A percentile compares a stretch with the other conserved stretches of the same genome.
phyloP scores from a whole-genome alignment of 2,113 vertebrate species.

The Siniperca chuatsi region DNA sequence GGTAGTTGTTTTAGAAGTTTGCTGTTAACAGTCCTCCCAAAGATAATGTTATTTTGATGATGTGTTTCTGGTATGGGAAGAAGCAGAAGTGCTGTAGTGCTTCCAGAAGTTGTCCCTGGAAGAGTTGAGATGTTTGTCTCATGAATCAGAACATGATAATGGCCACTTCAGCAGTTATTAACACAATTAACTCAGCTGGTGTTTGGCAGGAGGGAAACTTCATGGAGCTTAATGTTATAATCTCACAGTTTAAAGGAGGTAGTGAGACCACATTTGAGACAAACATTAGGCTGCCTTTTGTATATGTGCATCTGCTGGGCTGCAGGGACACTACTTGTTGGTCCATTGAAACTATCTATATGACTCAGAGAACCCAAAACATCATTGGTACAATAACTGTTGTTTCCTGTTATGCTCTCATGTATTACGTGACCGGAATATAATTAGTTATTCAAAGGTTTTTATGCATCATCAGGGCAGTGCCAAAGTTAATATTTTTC shows the following conservation, averaged over 20 bases:
- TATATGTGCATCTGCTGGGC: not conserved
- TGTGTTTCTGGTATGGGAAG: constrained; percentile 5
- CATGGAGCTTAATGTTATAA: constrained; percentile 1
- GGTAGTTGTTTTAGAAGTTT: not conserved
- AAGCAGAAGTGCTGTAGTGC: not conserved
- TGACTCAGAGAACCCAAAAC: constrained; percentile 37
- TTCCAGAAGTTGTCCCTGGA: constrained; percentile 9
- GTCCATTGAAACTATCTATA: not conserved
- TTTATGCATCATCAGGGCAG: not conserved
- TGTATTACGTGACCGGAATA: not conserved
- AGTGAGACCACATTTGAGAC: not conserved
- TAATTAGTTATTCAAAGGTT: not conserved
- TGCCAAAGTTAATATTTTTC: not conserved
- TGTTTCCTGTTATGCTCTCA: constrained; percentile 19
- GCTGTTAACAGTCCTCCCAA: not conserved
- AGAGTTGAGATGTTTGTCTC: constrained; percentile 17
- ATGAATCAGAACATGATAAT: constrained; percentile 15
- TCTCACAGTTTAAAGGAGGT: not conserved
- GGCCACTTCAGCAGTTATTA: not conserved
- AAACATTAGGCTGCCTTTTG: not conserved
- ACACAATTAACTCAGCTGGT: constrained; percentile 18
- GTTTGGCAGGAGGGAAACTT: not conserved
- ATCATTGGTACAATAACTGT: not conserved
- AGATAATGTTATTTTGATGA: constrained; percentile 5
- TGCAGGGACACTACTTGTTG: not conserved